These are phyloP conservation scores for Pseudocheirus occidentalis DNA, from an alignment of 2,797 vertebrate genomes.

Conservation along the genomic window DNA sequence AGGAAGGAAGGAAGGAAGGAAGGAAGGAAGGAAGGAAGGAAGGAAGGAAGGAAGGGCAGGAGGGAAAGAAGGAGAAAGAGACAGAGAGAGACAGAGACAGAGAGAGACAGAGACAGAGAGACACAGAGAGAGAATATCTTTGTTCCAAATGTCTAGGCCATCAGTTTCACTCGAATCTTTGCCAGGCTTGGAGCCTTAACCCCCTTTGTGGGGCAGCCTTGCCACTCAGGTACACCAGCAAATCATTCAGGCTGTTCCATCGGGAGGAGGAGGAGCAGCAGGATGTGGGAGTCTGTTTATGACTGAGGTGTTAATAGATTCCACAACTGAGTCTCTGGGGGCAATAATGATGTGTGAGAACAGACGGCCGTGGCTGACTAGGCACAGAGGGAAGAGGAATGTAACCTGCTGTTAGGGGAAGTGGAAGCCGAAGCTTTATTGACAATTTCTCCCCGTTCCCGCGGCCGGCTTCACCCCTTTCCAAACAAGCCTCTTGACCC, in stretches of 20 bases:
- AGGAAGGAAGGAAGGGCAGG: not conserved
- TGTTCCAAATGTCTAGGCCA: not conserved
- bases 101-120: not conserved
- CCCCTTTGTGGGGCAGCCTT: not conserved
- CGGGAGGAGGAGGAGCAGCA: not conserved
- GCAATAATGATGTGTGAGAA: not conserved
- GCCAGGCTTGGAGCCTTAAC: not conserved
- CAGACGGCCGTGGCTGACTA: not conserved
- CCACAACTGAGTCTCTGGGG: not conserved
- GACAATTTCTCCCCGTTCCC: not conserved
- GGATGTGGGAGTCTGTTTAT: not conserved
- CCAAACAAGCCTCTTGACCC: not conserved
- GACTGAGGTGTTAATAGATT: not conserved
- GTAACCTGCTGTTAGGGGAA: not conserved
- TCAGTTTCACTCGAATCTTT: not conserved
- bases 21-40: fast-evolving
- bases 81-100: not conserved
- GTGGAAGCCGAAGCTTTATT: not conserved
- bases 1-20: not conserved
- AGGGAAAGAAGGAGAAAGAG: not conserved
- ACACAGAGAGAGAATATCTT: not conserved
- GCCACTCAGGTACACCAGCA: not conserved
- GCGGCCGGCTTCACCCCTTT: not conserved
- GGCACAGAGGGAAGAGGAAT: not conserved
- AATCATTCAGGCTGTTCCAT: not conserved